Evolutionary conservation across 2,797 vertebrate species (phyloP), one percentile per base, ranked within the genome.

Genomic region (Anolis apletophallus): DNA sequence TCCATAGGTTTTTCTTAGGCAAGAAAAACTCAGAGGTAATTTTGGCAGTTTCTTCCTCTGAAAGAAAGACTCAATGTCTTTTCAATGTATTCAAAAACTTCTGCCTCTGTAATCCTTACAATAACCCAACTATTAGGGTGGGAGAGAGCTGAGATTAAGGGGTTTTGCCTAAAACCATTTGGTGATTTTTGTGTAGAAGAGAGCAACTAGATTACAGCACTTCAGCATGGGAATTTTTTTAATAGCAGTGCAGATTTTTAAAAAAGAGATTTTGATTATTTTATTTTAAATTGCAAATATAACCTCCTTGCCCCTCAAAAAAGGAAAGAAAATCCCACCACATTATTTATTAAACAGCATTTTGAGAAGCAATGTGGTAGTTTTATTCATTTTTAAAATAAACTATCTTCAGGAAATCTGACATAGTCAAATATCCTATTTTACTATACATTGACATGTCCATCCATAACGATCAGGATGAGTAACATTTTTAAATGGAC

Each of bases 381-480:
- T 68, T 16, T 2, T 5, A 0, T 52, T 81, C 10, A 14, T 29
- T 84, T 80, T 52, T n/a, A 17, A 34, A 21, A 13, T 71, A 77
- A 10, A 40, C 19, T 1, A 1, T 80, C 29, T 73, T 16, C 50
- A 40, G 80, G 36, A 68, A 69, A 68, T 82, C 67, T 14, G 8
- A 64, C 29, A 32, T 21, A 64, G 80, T 0, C 1, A 75, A 80
- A 79, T 0, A 23, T 50, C 73, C 67, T 10, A 29, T 69, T 52
- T 83, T 81, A 79, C 50, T 36, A 3, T 21, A 54, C 5, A 69
- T 11, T 1, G 0, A 2, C 2, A 0, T 0, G 0, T n/a, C 34
- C 54, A 61, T 29, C 34, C 16, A 21, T 10, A 77, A 55, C n/a
- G 9, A 3, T 36, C 67, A 84, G 50, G 87, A 78, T 40, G 72